These are phyloP conservation scores for Hemaris fuciformis DNA, from an alignment of 2,888 invertebrate genomes.

Conservation along the genomic window DNA sequence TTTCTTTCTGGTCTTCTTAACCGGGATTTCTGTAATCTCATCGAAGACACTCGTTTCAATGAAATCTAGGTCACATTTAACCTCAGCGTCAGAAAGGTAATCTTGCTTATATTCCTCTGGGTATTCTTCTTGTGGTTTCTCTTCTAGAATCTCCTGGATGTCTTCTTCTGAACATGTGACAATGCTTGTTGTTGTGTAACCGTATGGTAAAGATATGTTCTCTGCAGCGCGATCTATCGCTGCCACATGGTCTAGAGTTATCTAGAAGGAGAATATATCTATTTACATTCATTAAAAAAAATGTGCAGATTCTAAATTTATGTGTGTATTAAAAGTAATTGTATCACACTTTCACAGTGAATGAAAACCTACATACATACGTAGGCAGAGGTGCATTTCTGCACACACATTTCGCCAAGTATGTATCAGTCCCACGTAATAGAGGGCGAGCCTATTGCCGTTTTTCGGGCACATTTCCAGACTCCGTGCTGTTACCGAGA, in stretches of 20 bases:
- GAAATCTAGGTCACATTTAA: not conserved
- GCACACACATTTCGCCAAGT: too few relatives aligned
- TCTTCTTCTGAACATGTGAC: not conserved
- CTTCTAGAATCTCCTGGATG: not conserved
- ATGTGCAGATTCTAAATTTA: too few relatives aligned
- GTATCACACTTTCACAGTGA: too few relatives aligned
- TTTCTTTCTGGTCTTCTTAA: not conserved
- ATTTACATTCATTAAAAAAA: too few relatives aligned
- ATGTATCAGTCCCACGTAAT: too few relatives aligned
- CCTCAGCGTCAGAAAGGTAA: not conserved
- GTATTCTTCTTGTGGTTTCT: not conserved
- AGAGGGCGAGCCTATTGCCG: too few relatives aligned
- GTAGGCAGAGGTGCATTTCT: too few relatives aligned
- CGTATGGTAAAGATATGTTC: not conserved
- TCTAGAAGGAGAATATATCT: not conserved
- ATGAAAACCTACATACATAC: too few relatives aligned
- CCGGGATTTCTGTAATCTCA: not conserved
- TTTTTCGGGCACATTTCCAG: too few relatives aligned
- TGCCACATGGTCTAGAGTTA: constrained; percentile 7
- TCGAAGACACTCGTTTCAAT: not conserved
- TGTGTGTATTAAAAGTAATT: too few relatives aligned
- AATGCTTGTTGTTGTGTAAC: not conserved
- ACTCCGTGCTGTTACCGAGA: too few relatives aligned
- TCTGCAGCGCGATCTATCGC: not conserved
- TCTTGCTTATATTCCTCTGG: not conserved